Base-by-base conservation (phyloP, 2,113 vertebrate genomes). In the Centrocercus urophasianus region DNA sequence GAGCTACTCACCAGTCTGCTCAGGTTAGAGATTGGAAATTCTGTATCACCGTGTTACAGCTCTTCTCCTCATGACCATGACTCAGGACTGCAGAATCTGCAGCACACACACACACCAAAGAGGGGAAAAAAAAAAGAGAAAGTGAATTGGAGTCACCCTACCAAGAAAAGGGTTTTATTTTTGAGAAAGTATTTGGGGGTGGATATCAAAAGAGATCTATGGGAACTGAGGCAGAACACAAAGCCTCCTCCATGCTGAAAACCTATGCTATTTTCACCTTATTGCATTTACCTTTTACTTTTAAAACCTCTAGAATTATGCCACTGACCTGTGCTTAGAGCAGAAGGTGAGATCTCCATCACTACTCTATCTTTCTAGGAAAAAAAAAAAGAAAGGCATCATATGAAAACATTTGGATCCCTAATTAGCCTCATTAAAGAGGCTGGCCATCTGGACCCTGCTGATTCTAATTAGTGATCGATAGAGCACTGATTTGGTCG, bases 401-500 rank as follows among this genome's bases (percentile, higher is more conserved):
- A 25, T 19, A 86, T 60, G 69, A 74, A 95, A 95, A 84, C 36
- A 77, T 13, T 57, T 15, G 73, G 69, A 86, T 92, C 91, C 78
- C 64, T 96, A 65, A 95, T 93, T 89, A 52, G 84, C 71, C 78
- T 96, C 80, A 88, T 96, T 96, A 96, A 91, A 92, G 87, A 19
- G 72, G 67, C 61, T 8, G 73, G 86, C 87, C 74, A 69, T 89
- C 90, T 93, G 87, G 92, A 87, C 67, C 83, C 94, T 67, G 27
- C 85, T 95, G 86, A 7, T 60, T 84, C 66, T 93, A 95, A 97
- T 94, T 96, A 97, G 72, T 95, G 91, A 95, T 73, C 90, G n/a
- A 71, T 47, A 71, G 81, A 74, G 92, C 1, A 1, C 66, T 73
- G 79, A 92, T 82, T 82, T 59, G 56, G 36, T 54, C 17, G 78